Percentiles rank a stretch among this genome's conserved stretches.
These are phyloP conservation scores for Euplexia lucipara DNA, from an alignment of 2,888 invertebrate species.

Conservation along the genomic window DNA sequence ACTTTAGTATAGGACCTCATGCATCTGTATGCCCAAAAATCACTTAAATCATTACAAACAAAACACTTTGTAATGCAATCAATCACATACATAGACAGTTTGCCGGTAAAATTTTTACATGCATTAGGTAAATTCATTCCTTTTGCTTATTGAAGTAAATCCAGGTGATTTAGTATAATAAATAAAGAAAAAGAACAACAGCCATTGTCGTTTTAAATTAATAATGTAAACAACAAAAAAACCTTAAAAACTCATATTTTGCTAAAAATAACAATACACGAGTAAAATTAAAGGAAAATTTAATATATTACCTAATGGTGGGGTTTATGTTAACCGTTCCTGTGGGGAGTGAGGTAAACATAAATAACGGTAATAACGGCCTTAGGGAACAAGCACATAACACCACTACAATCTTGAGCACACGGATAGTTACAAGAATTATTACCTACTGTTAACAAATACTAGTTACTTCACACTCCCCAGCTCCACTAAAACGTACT, in stretches of 20 bases:
- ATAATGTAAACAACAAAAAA: neutral
- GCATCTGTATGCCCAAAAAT: no score
- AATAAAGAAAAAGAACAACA: no score
- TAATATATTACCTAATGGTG: constrained; percentile 15
- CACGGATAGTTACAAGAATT: constrained; percentile 22
- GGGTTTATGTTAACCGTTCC: constrained; percentile 38
- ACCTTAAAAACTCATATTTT: neutral
- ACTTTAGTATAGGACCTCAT: no score
- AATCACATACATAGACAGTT: no score
- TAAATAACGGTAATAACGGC: constrained; percentile 70
- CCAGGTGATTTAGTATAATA: no score
- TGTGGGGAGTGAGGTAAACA: constrained; percentile 53
- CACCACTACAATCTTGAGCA: constrained; percentile 38
- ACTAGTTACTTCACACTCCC: constrained; percentile 13
- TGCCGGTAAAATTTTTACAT: no score
- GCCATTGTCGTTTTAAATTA: no score
- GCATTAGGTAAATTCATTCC: no score
- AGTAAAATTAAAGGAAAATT: constrained; percentile 7
- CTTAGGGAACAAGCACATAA: constrained; percentile 52
- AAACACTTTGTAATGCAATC: no score
- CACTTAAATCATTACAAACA: no score
- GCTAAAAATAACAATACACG: constrained; percentile 8
- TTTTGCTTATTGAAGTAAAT: no score
- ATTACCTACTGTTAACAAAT: constrained; percentile 26
- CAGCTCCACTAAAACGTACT: neutral